A percentile compares a stretch with the other conserved stretches of the same genome.
Evolutionary conservation across 1,140 invertebrate genomes (phyloP).

Genomic region (Bilobella aurantiaca): DNA sequence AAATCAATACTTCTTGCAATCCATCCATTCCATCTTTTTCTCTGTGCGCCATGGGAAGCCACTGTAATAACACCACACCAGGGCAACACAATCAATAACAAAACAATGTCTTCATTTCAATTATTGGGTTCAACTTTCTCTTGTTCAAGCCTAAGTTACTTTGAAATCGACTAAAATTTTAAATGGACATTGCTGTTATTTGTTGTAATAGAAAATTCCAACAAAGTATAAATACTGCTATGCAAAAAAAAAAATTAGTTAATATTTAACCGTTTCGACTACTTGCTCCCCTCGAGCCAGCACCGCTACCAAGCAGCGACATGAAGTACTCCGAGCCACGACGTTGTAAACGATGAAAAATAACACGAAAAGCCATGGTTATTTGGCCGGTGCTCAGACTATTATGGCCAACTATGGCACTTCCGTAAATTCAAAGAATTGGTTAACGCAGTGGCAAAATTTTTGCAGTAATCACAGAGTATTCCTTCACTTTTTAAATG

Average conservation of each 20-base stretch:
- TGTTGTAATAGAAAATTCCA: neutral
- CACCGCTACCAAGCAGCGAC: conserved; percentile 19
- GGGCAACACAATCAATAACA: no score
- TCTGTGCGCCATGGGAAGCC: no score
- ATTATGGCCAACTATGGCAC: neutral
- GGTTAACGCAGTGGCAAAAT: neutral
- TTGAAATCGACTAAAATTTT: no score
- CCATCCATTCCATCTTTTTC: no score
- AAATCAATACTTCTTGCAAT: neutral
- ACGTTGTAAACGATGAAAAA: conserved; percentile 27
- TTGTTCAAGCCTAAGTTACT: no score
- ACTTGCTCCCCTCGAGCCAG: conserved; percentile 12
- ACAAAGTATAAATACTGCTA: neutral
- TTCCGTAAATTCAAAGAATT: neutral
- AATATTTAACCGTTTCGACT: neutral
- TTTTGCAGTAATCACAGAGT: neutral
- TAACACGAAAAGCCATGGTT: conserved; percentile 25
- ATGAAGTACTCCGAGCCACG: conserved; percentile 27
- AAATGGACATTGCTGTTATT: no score
- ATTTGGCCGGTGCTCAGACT: neutral
- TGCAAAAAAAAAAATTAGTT: neutral
- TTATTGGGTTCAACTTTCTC: no score
- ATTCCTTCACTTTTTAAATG: neutral
- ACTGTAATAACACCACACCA: no score
- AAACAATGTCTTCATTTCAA: no score